phyloP scores from a whole-genome alignment of 2,888 invertebrate genomes.

The Bimastos eiseni region DNA sequence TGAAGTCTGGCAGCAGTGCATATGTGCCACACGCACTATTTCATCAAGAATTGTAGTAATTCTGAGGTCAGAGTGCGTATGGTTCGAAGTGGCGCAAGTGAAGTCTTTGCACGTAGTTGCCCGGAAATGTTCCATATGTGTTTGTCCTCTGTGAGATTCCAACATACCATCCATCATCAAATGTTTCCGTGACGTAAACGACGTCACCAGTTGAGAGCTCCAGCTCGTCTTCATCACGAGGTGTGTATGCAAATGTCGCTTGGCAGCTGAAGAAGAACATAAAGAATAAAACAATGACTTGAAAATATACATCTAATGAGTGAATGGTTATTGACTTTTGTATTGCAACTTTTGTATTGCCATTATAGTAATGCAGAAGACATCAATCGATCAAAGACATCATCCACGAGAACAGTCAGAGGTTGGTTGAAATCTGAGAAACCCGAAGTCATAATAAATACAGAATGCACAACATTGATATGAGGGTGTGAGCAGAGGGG shows the following conservation, averaged over 20 bases:
- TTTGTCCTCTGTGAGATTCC: constrained; percentile 36
- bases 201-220: constrained; percentile 29
- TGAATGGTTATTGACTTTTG: not conserved
- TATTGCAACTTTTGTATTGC: no score
- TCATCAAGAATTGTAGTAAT: not conserved
- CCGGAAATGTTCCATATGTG: constrained; percentile 32
- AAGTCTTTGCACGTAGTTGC: constrained; percentile 33
- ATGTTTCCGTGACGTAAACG: constrained; percentile 34
- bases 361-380: no score
- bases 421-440: no score
- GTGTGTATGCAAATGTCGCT: constrained; percentile 22
- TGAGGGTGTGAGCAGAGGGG: no score
- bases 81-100: constrained; percentile 24
- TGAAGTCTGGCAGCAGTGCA: not conserved
- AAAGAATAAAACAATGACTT: not conserved
- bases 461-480: no score
- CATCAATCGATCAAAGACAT: no score
- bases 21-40: not conserved
- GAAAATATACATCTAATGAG: not conserved
- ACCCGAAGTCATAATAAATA: no score
- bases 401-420: no score
- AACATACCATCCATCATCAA: constrained; percentile 37
- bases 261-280: constrained; percentile 31
- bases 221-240: constrained; percentile 31
- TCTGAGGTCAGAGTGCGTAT: not conserved